Base-by-base conservation (phyloP, 2,888 invertebrate genomes). In the Erpobdella octoculata region DNA sequence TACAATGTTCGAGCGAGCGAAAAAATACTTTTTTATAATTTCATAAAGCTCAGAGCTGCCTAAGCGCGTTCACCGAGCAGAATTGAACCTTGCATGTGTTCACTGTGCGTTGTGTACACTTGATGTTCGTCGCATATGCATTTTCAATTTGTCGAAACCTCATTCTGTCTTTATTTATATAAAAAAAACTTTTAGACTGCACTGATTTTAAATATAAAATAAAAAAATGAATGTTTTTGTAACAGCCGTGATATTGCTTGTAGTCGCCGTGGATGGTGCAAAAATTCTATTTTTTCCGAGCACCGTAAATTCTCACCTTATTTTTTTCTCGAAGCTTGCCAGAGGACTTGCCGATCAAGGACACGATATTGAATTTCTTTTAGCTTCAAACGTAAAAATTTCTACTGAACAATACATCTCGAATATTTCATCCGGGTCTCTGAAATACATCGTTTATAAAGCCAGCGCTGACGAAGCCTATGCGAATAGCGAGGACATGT, bases 221-320 rank as follows among this genome's bases (percentile, higher is more conserved):
- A 41, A 41, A 15, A 15, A 41, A 41, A 41, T 41, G 46, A 41
- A 41, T 12, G n/a, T n/a, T n/a, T n/a, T n/a, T n/a, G n/a, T n/a
- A n/a, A n/a, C n/a, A n/a, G n/a, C n/a, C n/a, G n/a, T n/a, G n/a
- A n/a, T n/a, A 12, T n/a, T 15, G 37, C 5, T 64, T 1, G 18
- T 18, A 31, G 18, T 21, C 1, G 15, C 66, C 18, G 38, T 21
- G 5, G 68, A 68, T 12, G 36, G 28, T 31, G 53, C 31, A 46
- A 68, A 68, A 28, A 46, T 68, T 48, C 25, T 68, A 31, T 31
- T 68, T 9, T 18, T 48, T 33, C 68, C 68, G 35, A 31, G 46
- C 8, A 48, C 28, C 12, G 12, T 68, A n/a, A 41, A 48, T 31
- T 48, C 68, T 9, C 68, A 68, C 12, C 25, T 48, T n/a, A 48